phyloP scores from a whole-genome alignment of 2,113 vertebrate species.

The Pollachius pollachius region DNA sequence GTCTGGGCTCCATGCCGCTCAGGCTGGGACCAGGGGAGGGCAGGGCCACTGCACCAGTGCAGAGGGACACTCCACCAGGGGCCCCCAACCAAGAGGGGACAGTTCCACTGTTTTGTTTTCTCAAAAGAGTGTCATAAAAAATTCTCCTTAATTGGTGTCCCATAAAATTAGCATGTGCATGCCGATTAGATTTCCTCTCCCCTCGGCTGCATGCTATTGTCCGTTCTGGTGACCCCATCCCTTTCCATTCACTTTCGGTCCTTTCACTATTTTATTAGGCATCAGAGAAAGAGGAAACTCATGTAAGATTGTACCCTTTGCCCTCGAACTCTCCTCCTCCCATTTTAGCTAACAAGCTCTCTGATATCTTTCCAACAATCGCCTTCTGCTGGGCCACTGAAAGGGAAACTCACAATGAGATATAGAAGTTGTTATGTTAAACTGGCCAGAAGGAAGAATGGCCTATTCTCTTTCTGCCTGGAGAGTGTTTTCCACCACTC shows the following conservation, averaged over 20 bases:
- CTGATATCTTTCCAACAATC: conserved; percentile 32
- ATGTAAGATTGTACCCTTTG: conserved; percentile 68
- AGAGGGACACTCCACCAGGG: conserved; percentile 30
- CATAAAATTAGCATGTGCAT: conserved; percentile 77
- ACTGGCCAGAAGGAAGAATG: conserved; percentile 14
- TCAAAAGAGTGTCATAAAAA: conserved; percentile 67
- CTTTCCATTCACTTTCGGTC: conserved; percentile 61
- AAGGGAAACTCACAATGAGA: conserved; percentile 35
- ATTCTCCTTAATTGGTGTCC: conserved; percentile 72
- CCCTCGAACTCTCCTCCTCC: conserved; percentile 56
- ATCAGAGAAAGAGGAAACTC: conserved; percentile 61
- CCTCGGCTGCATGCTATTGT: conserved; percentile 54
- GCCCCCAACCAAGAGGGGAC: conserved; percentile 36
- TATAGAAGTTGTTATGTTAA: conserved; percentile 45
- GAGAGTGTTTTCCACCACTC: conserved; percentile 1
- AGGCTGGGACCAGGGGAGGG: conserved; percentile 17
- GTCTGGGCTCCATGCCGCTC: conserved; percentile 61
- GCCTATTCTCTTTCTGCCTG: conserved; percentile 11
- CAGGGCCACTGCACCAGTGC: conserved; percentile 9
- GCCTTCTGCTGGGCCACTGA: conserved; percentile 39
- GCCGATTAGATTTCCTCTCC: conserved; percentile 72
- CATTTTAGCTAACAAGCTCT: conserved; percentile 39
- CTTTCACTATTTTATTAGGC: conserved; percentile 70
- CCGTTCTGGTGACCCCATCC: conserved; percentile 52
- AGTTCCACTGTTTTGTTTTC: conserved; percentile 66